These are phyloP conservation scores for Staurois parvus DNA, from an alignment of 2,797 vertebrate genomes.

Conservation along the genomic window DNA sequence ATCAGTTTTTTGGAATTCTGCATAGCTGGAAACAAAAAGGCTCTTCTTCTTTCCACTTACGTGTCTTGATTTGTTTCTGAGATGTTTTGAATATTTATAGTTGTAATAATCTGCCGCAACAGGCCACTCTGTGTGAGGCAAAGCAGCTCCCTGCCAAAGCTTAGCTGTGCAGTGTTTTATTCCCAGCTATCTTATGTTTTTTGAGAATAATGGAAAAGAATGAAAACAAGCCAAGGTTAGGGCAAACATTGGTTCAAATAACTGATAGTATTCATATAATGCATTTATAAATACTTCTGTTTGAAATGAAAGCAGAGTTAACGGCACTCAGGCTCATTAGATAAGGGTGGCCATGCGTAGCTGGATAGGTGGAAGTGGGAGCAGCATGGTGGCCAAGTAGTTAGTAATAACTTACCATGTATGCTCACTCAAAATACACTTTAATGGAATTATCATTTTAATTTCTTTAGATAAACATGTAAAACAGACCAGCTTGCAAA, in stretches of 20 bases:
- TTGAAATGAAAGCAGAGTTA: neutral
- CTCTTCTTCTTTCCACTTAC: constrained; percentile 68
- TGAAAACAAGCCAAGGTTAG: constrained; percentile 47
- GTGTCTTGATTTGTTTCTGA: constrained; percentile 70
- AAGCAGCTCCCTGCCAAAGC: constrained; percentile 51
- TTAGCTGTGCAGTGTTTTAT: constrained; percentile 14
- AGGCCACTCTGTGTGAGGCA: constrained; percentile 70
- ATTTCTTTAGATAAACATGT: too few species aligned
- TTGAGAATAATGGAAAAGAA: constrained; percentile 62
- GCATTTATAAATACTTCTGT: neutral
- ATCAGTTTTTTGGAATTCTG: constrained; percentile 68
- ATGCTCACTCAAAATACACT: too few species aligned
- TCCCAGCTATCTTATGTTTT: constrained; percentile 61
- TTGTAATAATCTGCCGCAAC: constrained; percentile 72
- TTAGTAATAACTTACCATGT: neutral
- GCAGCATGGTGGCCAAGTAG: too few species aligned
- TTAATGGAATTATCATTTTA: too few species aligned
- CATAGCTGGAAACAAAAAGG: constrained; percentile 69
- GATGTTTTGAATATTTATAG: constrained; percentile 69
- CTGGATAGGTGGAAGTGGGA: neutral
- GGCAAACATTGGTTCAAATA: neutral
- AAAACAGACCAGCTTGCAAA: too few species aligned
- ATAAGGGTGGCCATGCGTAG: neutral
- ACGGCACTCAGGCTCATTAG: neutral
- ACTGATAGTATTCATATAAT: neutral